A percentile compares a stretch with the other conserved stretches of the same genome.
Conservation (phyloP, 2,797 vertebrate genomes). For the Galagoides demidoff region DNA sequence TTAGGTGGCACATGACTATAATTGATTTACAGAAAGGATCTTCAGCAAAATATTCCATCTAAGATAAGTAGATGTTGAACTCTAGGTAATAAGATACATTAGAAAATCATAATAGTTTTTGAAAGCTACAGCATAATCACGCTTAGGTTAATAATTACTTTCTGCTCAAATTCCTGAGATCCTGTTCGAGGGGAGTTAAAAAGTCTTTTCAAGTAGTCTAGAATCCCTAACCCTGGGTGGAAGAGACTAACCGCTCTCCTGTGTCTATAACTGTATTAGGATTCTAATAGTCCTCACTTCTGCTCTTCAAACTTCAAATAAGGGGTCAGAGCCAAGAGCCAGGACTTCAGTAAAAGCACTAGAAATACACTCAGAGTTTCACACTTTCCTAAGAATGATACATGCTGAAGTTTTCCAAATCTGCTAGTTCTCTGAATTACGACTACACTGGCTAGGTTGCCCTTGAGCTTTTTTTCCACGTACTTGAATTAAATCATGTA, state of each 20-base stretch:
- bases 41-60: neutral
- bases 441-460: neutral
- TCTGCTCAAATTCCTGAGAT: neutral
- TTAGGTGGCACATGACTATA: neutral
- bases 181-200: neutral
- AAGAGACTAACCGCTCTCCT: neutral
- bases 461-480: neutral
- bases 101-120: neutral
- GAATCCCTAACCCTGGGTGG: neutral
- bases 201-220: neutral
- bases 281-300: neutral
- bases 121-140: neutral
- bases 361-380: neutral
- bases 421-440: neutral
- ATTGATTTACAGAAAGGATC: slow-evolving; percentile 22
- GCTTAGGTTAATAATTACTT: neutral
- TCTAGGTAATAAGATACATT: neutral
- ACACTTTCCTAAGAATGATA: neutral
- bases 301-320: neutral
- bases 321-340: neutral
- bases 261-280: neutral
- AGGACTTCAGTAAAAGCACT: neutral
- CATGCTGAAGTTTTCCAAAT: neutral
- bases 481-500: slow-evolving; percentile 86
- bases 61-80: neutral